phyloP scores from a whole-genome alignment of 2,797 vertebrate species.

The Oreonectes daqikongensis region DNA sequence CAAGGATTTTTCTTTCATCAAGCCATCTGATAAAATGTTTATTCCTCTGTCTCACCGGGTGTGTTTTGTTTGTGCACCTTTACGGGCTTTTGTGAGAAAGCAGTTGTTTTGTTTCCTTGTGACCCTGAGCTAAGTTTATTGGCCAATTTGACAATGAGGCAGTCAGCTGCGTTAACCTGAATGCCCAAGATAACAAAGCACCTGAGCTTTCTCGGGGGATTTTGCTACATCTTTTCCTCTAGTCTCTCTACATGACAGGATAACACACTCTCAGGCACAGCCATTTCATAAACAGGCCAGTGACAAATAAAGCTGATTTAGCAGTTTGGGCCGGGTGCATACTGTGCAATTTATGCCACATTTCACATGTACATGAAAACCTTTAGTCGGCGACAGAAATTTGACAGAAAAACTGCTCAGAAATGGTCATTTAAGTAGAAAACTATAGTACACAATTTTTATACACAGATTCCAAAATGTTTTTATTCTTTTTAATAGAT shows the following conservation, averaged over 20 bases:
- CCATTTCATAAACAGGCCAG: conserved; percentile 29
- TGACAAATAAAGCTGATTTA: conserved; percentile 30
- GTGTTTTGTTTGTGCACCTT: conserved; percentile 10
- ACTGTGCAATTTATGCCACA: not conserved
- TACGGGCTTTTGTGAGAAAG: not conserved
- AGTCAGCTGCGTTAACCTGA: conserved; percentile 81
- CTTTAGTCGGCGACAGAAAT: not conserved
- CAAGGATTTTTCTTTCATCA: conserved; percentile 33
- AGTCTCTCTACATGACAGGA: conserved; percentile 36
- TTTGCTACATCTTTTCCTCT: conserved; percentile 65
- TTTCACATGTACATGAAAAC: not conserved
- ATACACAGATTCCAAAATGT: no score
- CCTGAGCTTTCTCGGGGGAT: conserved; percentile 80
- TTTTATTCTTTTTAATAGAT: no score
- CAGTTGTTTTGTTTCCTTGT: conserved; percentile 14
- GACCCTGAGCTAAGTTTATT: conserved; percentile 43
- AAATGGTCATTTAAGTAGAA: no score
- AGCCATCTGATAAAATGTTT: conserved; percentile 22
- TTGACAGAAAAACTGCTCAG: no score
- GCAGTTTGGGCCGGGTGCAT: not conserved
- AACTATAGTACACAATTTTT: no score
- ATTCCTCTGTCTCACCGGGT: not conserved
- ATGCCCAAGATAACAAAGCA: conserved; percentile 74
- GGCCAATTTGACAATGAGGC: conserved; percentile 65
- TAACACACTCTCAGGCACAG: conserved; percentile 33